Base-by-base conservation (phyloP, 2,888 invertebrate genomes). In the Hoplodrina blanda region DNA sequence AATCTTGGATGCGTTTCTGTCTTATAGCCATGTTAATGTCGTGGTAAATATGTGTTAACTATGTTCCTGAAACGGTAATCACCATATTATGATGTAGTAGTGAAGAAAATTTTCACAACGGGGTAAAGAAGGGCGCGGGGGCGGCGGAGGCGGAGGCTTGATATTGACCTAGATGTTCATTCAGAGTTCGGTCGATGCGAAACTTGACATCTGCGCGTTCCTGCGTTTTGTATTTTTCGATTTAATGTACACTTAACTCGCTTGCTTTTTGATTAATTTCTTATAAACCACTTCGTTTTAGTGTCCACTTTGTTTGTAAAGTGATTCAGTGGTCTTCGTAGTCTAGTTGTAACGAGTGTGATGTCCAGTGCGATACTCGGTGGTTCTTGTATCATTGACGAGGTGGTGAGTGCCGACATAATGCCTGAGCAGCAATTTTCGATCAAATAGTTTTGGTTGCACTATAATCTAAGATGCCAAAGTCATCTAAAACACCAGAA, bases 161-260 rank as follows among this genome's bases (percentile, higher is more conserved):
- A 95, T 96, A 95, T 96, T 96, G 96, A 96, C 96, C 96, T 95
- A 96, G 92, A 94, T 96, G 95, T 95, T 95, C 96, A 95, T 95
- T 95, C 94, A 95, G 94, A 93, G 95, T 93, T 95, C 95, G 96
- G 96, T 95, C 96, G 96, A 96, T 96, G 96, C 93, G 95, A 95
- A 93, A 94, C 95, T 94, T 95, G 93, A 95, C 95, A 95, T 95
- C 95, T 95, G 95, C 95, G 96, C 96, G 95, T 89, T 94, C 91
- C 95, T 93, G 93, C 94, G 94, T 94, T 94, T 92, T 90, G 86
- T 92, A 91, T 92, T 93, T 94, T 92, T 89, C 90, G 90, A 92
- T 92, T 91, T 92, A 90, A 91, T 91, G 90, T 91, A 87, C 88
- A 86, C 88, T 91, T 85, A 91, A 89, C 87, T 87, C 83, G 85